phyloP scores from a whole-genome alignment of 2,113 vertebrate species.

The Echinops telfairi region DNA sequence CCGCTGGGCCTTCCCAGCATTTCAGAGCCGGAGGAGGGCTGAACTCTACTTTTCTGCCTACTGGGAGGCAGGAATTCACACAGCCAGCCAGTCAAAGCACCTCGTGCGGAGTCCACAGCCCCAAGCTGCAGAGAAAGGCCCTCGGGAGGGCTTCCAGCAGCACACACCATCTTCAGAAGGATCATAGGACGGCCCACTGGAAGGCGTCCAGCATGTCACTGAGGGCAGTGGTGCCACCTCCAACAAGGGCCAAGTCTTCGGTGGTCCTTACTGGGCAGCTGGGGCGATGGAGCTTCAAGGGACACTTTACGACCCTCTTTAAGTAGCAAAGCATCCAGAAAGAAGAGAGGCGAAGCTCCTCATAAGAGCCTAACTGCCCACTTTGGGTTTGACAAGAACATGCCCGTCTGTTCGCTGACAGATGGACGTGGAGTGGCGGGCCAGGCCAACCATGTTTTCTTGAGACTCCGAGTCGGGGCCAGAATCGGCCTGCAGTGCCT shows the following conservation, averaged over 20 bases:
- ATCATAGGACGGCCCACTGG: constrained; percentile 41
- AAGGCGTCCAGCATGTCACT: constrained; percentile 71
- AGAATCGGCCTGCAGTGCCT: constrained; percentile 28
- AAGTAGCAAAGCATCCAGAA: constrained; percentile 51
- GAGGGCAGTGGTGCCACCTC: constrained; percentile 33
- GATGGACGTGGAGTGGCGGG: not conserved
- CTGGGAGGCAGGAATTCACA: constrained; percentile 44
- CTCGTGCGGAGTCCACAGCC: too few species aligned
- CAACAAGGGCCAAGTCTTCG: not conserved
- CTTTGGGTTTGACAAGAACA: constrained; percentile 17
- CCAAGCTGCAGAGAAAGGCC: constrained; percentile 39
- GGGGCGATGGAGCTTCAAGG: not conserved
- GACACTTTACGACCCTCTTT: constrained; percentile 55
- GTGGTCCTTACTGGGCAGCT: not conserved
- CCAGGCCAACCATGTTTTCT: not conserved
- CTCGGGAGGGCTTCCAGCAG: constrained; percentile 55
- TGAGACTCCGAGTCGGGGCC: too few species aligned
- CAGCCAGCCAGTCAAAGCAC: too few species aligned
- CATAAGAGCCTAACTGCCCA: constrained; percentile 53
- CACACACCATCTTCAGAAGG: constrained; percentile 75
- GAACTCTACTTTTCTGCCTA: not conserved
- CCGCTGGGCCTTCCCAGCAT: not conserved
- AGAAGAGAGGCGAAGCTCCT: constrained; percentile 56
- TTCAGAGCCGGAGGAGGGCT: not conserved
- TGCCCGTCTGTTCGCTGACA: constrained; percentile 30